Evolutionary conservation across 2,113 vertebrate species (phyloP).

Genomic region (Verasper variegatus): DNA sequence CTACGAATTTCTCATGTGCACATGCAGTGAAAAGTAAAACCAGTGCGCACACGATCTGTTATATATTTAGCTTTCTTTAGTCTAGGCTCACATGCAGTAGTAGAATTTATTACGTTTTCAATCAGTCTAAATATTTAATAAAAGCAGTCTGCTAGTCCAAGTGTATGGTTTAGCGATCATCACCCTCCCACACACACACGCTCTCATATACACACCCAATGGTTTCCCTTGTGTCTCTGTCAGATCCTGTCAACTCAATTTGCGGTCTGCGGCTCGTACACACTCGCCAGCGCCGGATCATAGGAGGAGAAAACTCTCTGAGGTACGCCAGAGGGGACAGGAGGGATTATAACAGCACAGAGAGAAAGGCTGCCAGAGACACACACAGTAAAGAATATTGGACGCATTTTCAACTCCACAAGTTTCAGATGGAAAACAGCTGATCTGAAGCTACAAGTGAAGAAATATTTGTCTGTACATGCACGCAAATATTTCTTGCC

Average conservation of each 20-base stretch:
- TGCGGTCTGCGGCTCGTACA: conserved; percentile 91
- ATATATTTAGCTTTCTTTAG: not conserved
- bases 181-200: conserved; percentile 10
- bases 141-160: conserved; percentile 32
- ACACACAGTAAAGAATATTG: conserved; percentile 22
- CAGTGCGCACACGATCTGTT: conserved; percentile 6
- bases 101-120: conserved; percentile 34
- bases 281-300: conserved; percentile 93
- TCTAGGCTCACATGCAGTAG: not conserved
- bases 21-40: conserved; percentile 17
- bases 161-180: conserved; percentile 64
- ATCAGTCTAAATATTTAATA: conserved; percentile 61
- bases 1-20: conserved; percentile 32
- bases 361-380: conserved; percentile 22
- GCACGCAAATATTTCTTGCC: not conserved
- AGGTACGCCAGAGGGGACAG: conserved; percentile 82
- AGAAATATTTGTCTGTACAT: not conserved
- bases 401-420: conserved; percentile 26
- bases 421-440: conserved; percentile 26
- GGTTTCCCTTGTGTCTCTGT: conserved; percentile 65
- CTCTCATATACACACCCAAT: conserved; percentile 38
- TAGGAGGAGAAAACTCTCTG: conserved; percentile 96
- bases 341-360: conserved; percentile 40
- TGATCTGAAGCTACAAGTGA: conserved; percentile 23
- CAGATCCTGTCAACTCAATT: conserved; percentile 85